phyloP scores from a whole-genome alignment of 2,797 vertebrate species.

The Darevskia mixta region DNA sequence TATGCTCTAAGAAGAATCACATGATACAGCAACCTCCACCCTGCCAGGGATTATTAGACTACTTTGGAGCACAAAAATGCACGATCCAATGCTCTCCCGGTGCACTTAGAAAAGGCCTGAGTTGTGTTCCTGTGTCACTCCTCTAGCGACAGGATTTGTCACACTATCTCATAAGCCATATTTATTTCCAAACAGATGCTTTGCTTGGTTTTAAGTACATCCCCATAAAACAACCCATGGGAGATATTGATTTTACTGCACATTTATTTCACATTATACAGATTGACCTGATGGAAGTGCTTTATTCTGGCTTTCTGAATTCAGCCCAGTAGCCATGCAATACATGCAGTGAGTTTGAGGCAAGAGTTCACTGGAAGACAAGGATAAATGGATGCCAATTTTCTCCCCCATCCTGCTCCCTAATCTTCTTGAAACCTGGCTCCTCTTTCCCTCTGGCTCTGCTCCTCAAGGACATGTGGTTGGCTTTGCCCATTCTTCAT shows the following conservation, averaged over 20 bases:
- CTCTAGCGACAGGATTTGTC: background rate
- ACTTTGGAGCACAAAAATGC: background rate
- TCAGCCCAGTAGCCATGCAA: conserved; percentile 12
- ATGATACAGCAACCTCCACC: background rate
- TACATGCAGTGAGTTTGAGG: conserved; percentile 8
- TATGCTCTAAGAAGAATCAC: background rate
- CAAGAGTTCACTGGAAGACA: background rate
- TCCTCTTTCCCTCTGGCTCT: background rate
- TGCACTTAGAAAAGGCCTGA: background rate
- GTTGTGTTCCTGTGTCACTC: background rate
- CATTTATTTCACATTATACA: background rate
- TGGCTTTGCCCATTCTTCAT: background rate
- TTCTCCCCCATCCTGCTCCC: conserved; percentile 7
- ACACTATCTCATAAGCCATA: background rate
- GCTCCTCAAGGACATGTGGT: background rate
- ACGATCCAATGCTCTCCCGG: background rate
- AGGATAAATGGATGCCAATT: background rate
- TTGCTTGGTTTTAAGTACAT: background rate
- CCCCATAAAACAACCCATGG: background rate
- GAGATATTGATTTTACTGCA: background rate
- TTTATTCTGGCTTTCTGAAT: conserved; percentile 41
- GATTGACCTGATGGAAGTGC: background rate
- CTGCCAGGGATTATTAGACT: background rate
- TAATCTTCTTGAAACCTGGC: conserved; percentile 28
- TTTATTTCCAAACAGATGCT: conserved; percentile 17